These are phyloP conservation scores for Apis mellifera DNA, from an alignment of 1,140 invertebrate species.

Conservation along the genomic window Amel_HAv3.1 CM009931.2:18628001-18628500, in stretches of 20 bases:
- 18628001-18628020: conserved; percentile 48
- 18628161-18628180: not conserved
- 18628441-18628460: not conserved
- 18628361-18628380: not conserved
- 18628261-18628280: not conserved
- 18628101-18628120: not conserved
- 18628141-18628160: not conserved
- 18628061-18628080: not conserved
- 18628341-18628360: not conserved
- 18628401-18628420: not conserved
- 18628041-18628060: not conserved
- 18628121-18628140: not conserved
- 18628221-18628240: not conserved
- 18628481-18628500: not conserved
- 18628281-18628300: not conserved
- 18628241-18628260: not conserved
- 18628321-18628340: not conserved
- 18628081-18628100: not conserved
- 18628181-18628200: not conserved
- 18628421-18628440: not conserved
- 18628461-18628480: not conserved
- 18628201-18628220: not conserved
- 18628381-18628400: not conserved
- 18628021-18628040: conserved; percentile 37
- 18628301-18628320: not conserved